Evolutionary conservation across 1,140 invertebrate species (phyloP).

Genomic region (Ceratina japonica): DNA sequence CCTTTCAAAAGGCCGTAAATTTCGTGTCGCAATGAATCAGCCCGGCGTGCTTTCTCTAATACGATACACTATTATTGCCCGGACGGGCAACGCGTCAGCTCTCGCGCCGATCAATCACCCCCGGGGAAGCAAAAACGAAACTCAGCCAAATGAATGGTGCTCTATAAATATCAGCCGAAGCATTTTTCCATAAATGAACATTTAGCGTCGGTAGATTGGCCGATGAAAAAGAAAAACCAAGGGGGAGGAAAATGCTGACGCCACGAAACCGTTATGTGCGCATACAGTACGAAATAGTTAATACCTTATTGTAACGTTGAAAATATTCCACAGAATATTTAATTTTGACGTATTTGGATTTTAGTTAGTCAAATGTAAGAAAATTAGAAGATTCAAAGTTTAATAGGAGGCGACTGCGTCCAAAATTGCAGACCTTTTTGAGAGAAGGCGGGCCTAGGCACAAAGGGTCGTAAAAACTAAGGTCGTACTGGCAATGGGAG

Average conservation of each 20-base stretch:
- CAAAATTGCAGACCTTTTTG: no score
- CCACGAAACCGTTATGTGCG: no score
- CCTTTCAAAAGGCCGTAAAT: slow-evolving; percentile 23
- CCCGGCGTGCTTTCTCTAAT: slow-evolving; percentile 20
- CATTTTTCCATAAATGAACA: slow-evolving; percentile 21
- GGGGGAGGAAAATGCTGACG: neutral
- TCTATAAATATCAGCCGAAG: slow-evolving; percentile 29
- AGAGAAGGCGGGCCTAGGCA: no score
- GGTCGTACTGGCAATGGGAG: no score
- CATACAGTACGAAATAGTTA: no score
- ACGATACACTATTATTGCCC: slow-evolving; percentile 35
- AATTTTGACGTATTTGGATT: no score
- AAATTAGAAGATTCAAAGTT: no score
- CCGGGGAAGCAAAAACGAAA: slow-evolving; percentile 21
- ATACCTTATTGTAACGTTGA: no score
- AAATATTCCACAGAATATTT: no score
- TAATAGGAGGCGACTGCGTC: no score
- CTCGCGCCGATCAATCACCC: slow-evolving; percentile 15
- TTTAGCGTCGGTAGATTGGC: slow-evolving; percentile 9
- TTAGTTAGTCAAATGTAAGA: no score
- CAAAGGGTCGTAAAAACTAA: no score
- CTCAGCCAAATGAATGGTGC: slow-evolving; percentile 12
- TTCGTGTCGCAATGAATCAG: slow-evolving; percentile 7
- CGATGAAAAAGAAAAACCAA: neutral
- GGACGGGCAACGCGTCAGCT: neutral